Evolutionary conservation across 2,797 vertebrate genomes (phyloP).

Genomic region (Coranthus polyacanthus): DNA sequence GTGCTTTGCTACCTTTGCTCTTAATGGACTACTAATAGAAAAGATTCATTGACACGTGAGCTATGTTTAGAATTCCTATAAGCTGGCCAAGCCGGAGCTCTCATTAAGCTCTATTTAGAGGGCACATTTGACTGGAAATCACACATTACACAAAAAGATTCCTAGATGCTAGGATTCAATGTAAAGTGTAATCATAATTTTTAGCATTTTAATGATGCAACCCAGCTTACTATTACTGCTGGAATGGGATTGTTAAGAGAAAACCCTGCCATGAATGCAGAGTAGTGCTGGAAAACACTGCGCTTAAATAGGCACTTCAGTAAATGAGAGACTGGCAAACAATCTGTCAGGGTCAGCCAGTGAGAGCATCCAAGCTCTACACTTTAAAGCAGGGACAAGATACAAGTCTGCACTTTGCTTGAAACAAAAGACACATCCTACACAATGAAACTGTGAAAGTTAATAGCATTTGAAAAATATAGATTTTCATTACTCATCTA

Average conservation of each 20-base stretch:
- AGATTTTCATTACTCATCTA: no score
- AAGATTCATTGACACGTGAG: slow-evolving; percentile 25
- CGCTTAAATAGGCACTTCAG: slow-evolving; percentile 42
- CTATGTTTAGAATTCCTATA: slow-evolving; percentile 48
- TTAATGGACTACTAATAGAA: not conserved
- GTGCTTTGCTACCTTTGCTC: slow-evolving; percentile 10
- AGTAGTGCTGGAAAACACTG: slow-evolving; percentile 8
- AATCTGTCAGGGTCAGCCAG: slow-evolving; percentile 36
- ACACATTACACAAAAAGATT: not conserved
- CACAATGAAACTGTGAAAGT: slow-evolving; percentile 5
- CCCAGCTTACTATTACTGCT: not conserved
- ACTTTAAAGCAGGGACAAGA: slow-evolving; percentile 11
- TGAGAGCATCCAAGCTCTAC: slow-evolving; percentile 29
- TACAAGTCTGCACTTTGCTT: slow-evolving; percentile 32
- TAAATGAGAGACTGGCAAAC: slow-evolving; percentile 29
- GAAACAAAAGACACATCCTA: not conserved
- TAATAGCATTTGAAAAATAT: no score
- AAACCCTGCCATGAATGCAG: slow-evolving; percentile 20
- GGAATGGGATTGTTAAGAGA: not conserved
- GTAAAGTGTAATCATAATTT: not conserved
- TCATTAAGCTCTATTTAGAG: slow-evolving; percentile 39
- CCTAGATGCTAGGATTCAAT: not conserved
- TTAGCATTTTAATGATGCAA: not conserved
- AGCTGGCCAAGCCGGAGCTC: not conserved
- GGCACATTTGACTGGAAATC: slow-evolving; percentile 32